Percentiles rank a stretch among this genome's conserved stretches.
These are phyloP conservation scores for Pachyseris speciosa DNA, from an alignment of 64 coral and sea anemone genomes.

Conservation along the genomic window DNA sequence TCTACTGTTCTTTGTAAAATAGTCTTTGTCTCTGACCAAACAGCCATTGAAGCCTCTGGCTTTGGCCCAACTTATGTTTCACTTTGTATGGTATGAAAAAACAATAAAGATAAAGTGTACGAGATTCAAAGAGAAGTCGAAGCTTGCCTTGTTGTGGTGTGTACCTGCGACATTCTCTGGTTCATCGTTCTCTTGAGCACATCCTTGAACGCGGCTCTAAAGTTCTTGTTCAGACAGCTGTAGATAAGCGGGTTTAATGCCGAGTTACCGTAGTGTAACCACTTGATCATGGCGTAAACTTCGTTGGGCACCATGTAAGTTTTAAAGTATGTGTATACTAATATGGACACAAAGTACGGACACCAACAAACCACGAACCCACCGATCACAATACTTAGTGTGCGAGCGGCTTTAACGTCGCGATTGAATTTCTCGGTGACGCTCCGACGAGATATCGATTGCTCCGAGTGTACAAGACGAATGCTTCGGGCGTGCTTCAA, in stretches of 20 bases:
- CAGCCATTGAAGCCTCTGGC: no score
- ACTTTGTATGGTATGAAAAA: no score
- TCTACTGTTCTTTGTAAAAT: no score
- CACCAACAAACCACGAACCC: conserved; percentile 74
- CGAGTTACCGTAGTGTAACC: conserved; percentile 89
- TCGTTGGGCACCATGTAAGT: background rate
- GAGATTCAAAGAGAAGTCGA: background rate
- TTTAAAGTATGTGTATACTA: conserved; percentile 62
- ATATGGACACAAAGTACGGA: conserved; percentile 62
- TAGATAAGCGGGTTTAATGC: conserved; percentile 87
- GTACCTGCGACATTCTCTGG: background rate
- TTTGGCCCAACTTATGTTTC: no score
- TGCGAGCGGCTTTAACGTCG: conserved; percentile 75
- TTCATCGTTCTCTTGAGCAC: conserved; percentile 11
- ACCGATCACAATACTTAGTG: conserved; percentile 75
- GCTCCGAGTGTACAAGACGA: conserved; percentile 25
- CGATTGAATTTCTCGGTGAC: conserved; percentile 32
- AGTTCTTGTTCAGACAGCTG: conserved; percentile 77
- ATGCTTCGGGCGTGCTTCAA: conserved; percentile 66
- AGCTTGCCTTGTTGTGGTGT: background rate
- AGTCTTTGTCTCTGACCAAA: no score
- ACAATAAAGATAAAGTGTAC: no score
- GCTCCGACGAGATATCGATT: conserved; percentile 1
- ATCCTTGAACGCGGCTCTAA: conserved; percentile 83
- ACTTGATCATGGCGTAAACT: conserved; percentile 55